These are phyloP conservation scores for Pungitius pungitius DNA, from an alignment of 2,113 vertebrate genomes.

Conservation along the genomic window DNA sequence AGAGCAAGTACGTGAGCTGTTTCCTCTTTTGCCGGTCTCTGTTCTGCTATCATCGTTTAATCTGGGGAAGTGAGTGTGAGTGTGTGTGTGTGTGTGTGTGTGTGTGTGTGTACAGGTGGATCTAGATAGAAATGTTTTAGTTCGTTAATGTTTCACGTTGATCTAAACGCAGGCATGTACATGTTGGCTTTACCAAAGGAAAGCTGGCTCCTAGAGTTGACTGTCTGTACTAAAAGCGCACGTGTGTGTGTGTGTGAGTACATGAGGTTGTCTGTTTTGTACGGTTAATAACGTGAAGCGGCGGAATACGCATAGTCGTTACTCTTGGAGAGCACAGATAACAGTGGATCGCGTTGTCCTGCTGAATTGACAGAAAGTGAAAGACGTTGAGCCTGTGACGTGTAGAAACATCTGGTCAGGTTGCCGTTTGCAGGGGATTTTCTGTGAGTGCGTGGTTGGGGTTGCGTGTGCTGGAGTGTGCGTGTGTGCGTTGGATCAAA, in stretches of 20 bases:
- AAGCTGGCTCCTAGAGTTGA: neutral
- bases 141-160: neutral
- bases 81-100: neutral
- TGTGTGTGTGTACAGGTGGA: neutral
- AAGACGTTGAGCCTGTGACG: constrained; percentile 3
- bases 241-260: neutral
- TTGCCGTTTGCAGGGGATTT: constrained; percentile 26
- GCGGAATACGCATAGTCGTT: neutral
- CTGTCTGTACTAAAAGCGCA: neutral
- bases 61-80: constrained; percentile 54
- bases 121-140: neutral
- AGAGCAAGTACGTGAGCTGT: constrained; percentile 11
- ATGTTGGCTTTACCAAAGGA: constrained; percentile 22
- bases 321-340: neutral
- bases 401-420: neutral
- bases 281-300: neutral
- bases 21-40: constrained; percentile 60
- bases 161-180: neutral
- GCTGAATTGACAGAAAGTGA: neutral
- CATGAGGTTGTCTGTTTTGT: neutral
- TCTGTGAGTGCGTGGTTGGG: constrained; percentile 29
- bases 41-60: constrained; percentile 61
- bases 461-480: neutral
- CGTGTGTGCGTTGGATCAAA: constrained; percentile 35
- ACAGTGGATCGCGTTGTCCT: neutral